Conservation (phyloP, 2,888 invertebrate species). For the Sepiola atlantica region DNA sequence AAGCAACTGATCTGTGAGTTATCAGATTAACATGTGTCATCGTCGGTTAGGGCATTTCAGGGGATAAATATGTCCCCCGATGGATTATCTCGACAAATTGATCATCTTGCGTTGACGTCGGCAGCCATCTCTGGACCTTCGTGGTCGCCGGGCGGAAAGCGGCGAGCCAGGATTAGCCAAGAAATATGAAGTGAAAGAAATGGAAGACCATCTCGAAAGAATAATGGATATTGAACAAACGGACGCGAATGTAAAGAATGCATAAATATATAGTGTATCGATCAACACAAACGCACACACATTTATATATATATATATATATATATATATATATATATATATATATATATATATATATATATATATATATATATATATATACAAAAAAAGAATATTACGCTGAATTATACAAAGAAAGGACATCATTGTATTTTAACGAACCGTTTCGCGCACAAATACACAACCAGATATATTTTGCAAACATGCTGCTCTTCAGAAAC, state of each 20-base stretch:
- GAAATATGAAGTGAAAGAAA: constrained; percentile 17
- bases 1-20: constrained; percentile 32
- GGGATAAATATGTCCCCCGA: constrained; percentile 23
- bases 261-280: not conserved
- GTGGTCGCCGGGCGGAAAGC: not conserved
- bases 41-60: constrained; percentile 32
- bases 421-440: too few species aligned
- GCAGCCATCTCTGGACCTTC: not conserved
- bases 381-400: too few species aligned
- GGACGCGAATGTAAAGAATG: not conserved
- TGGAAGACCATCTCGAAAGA: not conserved
- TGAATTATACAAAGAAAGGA: too few species aligned
- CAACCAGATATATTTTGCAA: too few species aligned
- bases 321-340: constrained; percentile 7
- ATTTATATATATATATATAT: not conserved
- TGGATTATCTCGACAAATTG: constrained; percentile 22
- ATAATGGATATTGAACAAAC: constrained; percentile 4
- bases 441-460: too few species aligned
- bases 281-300: too few species aligned
- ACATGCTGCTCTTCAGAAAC: too few species aligned
- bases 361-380: too few species aligned
- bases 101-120: constrained; percentile 22
- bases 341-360: not conserved
- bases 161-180: not conserved
- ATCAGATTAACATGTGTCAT: constrained; percentile 22